These are phyloP conservation scores for Anastrepha ludens DNA, from an alignment of 1,140 invertebrate species.

Conservation along the genomic window DNA sequence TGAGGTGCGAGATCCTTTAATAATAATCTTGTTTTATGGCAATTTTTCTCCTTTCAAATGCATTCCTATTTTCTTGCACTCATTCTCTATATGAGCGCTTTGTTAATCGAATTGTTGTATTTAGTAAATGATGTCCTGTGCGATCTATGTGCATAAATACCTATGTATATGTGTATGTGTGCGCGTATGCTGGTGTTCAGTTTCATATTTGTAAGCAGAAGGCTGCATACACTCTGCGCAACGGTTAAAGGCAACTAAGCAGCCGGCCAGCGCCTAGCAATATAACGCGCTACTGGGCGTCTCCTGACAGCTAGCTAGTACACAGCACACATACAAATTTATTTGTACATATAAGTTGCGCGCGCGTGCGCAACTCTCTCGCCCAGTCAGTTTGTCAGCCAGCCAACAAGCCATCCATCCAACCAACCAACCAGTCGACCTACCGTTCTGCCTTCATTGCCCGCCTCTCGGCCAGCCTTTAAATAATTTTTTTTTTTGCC, in stretches of 20 bases:
- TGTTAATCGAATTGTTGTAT: slow-evolving; percentile 38
- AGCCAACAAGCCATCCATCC: not conserved
- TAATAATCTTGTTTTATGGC: slow-evolving; percentile 38
- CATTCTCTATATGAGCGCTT: not conserved
- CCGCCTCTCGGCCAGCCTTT: slow-evolving; percentile 65
- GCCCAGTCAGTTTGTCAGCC: slow-evolving; percentile 41
- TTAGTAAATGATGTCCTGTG: not conserved
- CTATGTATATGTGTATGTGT: not conserved
- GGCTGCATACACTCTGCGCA: slow-evolving; percentile 10
- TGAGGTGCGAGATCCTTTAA: slow-evolving; percentile 49
- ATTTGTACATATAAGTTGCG: slow-evolving; percentile 32
- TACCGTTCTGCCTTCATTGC: slow-evolving; percentile 38
- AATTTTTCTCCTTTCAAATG: not conserved
- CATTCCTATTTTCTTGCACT: slow-evolving; percentile 20
- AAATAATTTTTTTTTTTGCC: slow-evolving; percentile 6
- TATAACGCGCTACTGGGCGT: slow-evolving; percentile 54
- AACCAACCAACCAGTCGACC: slow-evolving; percentile 25
- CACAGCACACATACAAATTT: not conserved
- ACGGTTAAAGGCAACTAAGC: not conserved
- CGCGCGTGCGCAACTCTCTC: slow-evolving; percentile 60
- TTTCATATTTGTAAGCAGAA: not conserved
- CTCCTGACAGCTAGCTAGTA: not conserved
- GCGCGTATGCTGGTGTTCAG: not conserved
- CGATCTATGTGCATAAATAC: not conserved
- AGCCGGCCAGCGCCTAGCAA: not conserved